A percentile compares a stretch with the other conserved stretches of the same genome.
Evolutionary conservation across 2,888 invertebrate genomes (phyloP).

Genomic region (Drosophila kokeensis): DNA sequence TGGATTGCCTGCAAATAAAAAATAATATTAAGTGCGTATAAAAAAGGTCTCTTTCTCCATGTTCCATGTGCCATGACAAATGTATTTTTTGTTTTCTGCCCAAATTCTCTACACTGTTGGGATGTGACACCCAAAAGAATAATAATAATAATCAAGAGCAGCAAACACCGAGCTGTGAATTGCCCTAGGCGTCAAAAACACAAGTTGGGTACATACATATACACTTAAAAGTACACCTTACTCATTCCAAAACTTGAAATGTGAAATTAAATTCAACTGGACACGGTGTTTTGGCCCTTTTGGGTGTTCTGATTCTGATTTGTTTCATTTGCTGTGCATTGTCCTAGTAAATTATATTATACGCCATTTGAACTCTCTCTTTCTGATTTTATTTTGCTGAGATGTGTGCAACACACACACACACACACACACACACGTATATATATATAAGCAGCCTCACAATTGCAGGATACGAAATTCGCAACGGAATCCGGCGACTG

Average conservation of each 20-base stretch:
- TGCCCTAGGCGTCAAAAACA: constrained; percentile 5
- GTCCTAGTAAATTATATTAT: constrained; percentile 22
- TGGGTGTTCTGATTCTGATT: neutral
- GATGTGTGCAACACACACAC: constrained; percentile 4
- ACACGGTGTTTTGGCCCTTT: neutral
- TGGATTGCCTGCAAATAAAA: constrained; percentile 81
- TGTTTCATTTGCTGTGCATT: constrained; percentile 25
- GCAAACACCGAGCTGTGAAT: neutral
- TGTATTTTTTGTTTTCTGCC: constrained; percentile 1
- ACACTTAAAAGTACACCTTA: neutral
- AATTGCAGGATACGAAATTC: constrained; percentile 24
- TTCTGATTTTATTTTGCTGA: constrained; percentile 1
- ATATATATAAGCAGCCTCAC: neutral
- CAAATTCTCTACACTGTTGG: neutral
- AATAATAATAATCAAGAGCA: constrained; percentile 5
- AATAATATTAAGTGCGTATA: neutral
- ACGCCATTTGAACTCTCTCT: constrained; percentile 11
- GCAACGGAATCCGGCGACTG: neutral
- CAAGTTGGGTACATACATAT: constrained; percentile 2
- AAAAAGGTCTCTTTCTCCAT: constrained; percentile 5
- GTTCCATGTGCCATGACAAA: constrained; percentile 15
- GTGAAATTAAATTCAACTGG: constrained; percentile 3
- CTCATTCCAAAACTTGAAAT: neutral
- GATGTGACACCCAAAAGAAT: neutral
- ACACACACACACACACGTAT: neutral